phyloP scores from a whole-genome alignment of 2,888 invertebrate genomes.

The Plagodis pulveraria region DNA sequence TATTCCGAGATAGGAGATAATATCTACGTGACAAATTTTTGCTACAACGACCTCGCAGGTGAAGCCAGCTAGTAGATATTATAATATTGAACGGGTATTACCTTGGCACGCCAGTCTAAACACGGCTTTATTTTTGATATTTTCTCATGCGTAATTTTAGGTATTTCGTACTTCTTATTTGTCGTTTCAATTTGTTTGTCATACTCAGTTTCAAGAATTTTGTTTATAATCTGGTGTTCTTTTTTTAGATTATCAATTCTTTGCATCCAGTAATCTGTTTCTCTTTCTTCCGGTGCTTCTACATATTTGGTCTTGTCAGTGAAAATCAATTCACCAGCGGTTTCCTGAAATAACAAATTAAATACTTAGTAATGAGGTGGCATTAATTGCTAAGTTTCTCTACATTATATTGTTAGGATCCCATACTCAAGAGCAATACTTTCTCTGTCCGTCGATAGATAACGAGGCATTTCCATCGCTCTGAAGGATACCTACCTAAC shows the following conservation, averaged over 20 bases:
- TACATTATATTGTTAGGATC: too few relatives aligned
- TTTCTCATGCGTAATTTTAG: constrained; percentile 57
- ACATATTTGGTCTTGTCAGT: constrained; percentile 46
- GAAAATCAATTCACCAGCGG: constrained; percentile 48
- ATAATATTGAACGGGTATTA: constrained; percentile 30
- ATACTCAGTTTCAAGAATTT: constrained; percentile 72
- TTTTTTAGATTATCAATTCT: constrained; percentile 70
- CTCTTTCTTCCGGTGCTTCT: constrained; percentile 50
- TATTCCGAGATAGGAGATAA: too few relatives aligned
- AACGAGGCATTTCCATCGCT: too few relatives aligned
- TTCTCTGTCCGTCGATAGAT: too few relatives aligned
- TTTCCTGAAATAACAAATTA: constrained; percentile 46
- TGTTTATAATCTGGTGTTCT: constrained; percentile 72
- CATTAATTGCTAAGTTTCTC: background rate
- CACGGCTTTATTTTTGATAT: constrained; percentile 70
- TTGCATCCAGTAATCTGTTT: constrained; percentile 68
- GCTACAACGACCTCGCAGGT: too few relatives aligned
- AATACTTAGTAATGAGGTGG: background rate
- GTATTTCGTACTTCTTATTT: constrained; percentile 53
- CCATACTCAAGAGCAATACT: too few relatives aligned
- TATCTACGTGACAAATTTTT: too few relatives aligned
- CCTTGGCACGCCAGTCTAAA: constrained; percentile 69
- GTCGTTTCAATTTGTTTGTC: constrained; percentile 66
- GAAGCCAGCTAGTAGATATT: too few relatives aligned
- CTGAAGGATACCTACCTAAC: too few relatives aligned